A percentile compares a stretch with the other conserved stretches of the same genome.
These are phyloP conservation scores for Sitophilus oryzae DNA, from an alignment of 1,140 invertebrate genomes.

Conservation along the genomic window DNA sequence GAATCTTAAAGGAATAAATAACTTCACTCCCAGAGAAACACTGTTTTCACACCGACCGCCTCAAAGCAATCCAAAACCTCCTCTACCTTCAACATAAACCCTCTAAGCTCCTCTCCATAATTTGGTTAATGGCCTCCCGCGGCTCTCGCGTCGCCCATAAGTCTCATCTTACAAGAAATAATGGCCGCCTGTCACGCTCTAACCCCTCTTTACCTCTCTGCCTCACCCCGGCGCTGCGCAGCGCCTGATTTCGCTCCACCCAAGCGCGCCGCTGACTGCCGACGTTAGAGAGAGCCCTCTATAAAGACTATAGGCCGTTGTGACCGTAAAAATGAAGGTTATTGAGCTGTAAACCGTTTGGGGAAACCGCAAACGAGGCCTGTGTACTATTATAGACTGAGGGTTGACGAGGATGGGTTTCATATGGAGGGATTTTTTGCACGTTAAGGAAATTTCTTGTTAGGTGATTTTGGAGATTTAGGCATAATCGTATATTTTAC, in stretches of 20 bases:
- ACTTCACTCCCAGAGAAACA: too few relatives aligned
- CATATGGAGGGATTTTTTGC: too few relatives aligned
- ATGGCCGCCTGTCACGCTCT: conserved; percentile 44
- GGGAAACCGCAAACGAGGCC: not conserved
- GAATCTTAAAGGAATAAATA: too few relatives aligned
- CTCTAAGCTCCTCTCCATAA: conserved; percentile 41
- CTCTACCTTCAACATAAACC: too few relatives aligned
- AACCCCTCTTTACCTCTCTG: conserved; percentile 21
- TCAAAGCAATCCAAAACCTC: not conserved
- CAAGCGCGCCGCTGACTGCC: conserved; percentile 1
- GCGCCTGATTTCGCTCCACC: conserved; percentile 1
- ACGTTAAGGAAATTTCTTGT: too few relatives aligned
- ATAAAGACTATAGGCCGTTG: conserved; percentile 1
- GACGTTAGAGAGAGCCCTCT: not conserved
- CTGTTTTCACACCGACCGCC: too few relatives aligned
- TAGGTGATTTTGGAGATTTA: too few relatives aligned
- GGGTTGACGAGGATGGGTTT: too few relatives aligned
- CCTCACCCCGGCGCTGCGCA: not conserved
- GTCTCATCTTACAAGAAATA: conserved; percentile 44
- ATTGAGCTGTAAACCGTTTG: not conserved
- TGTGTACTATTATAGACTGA: too few relatives aligned
- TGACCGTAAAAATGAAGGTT: not conserved
- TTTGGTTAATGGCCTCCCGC: conserved; percentile 45
- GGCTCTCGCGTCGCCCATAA: conserved; percentile 41
- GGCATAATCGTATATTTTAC: too few relatives aligned